phyloP scores from a whole-genome alignment of 2,888 invertebrate genomes.

The Galerucella calmariensis region DNA sequence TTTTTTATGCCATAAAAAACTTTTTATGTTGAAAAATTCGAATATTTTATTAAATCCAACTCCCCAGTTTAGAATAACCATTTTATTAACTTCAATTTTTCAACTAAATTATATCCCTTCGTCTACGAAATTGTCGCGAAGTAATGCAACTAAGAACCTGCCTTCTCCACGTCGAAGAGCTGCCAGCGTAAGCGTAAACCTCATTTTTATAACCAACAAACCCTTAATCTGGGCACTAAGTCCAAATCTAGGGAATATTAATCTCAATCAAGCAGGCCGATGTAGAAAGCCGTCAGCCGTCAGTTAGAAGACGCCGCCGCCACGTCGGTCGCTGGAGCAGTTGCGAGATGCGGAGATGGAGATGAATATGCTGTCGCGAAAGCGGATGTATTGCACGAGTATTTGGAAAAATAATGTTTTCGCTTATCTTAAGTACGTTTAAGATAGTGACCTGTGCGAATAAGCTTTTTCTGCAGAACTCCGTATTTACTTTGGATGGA shows the following conservation, averaged over 20 bases:
- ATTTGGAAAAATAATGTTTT: neutral
- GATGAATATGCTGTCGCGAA: constrained; percentile 24
- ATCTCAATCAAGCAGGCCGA: constrained; percentile 59
- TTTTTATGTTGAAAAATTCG: no score
- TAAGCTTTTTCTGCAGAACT: no score
- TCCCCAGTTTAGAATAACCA: neutral
- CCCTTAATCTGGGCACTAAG: constrained; percentile 53
- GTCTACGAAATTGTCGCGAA: neutral
- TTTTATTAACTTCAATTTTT: constrained; percentile 6
- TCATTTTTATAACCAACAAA: constrained; percentile 35
- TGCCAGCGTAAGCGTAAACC: constrained; percentile 26
- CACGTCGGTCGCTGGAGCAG: constrained; percentile 23
- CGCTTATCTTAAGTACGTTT: neutral
- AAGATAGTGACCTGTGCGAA: neutral
- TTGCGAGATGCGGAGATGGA: constrained; percentile 26
- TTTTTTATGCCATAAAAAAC: no score
- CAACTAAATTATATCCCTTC: neutral
- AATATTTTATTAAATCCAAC: no score
- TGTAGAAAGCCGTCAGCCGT: constrained; percentile 51
- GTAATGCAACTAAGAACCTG: constrained; percentile 6
- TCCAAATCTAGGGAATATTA: constrained; percentile 58
- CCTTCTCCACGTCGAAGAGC: constrained; percentile 14
- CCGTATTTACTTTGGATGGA: no score
- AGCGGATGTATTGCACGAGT: constrained; percentile 14
- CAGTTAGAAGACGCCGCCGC: constrained; percentile 46